These are phyloP conservation scores for Rhineura floridana DNA, from an alignment of 2,113 vertebrate species.

Conservation along the genomic window DNA sequence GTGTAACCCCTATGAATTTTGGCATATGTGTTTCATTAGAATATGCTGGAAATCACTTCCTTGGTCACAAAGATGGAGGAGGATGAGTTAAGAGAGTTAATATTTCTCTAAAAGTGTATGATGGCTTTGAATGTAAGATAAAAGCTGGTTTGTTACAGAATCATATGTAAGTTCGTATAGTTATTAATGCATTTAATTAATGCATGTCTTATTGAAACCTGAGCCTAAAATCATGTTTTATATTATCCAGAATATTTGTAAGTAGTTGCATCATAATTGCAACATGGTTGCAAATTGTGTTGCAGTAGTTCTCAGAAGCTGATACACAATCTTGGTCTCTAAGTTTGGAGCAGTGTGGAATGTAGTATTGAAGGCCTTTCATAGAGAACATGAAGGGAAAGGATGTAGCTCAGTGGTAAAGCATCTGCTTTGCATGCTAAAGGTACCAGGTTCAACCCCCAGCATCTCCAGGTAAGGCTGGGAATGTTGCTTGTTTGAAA, in stretches of 20 bases:
- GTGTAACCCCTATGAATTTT: slow-evolving; percentile 16
- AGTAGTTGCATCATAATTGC: neutral
- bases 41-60: neutral
- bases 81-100: neutral
- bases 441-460: too few species aligned
- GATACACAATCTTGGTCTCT: slow-evolving; percentile 28
- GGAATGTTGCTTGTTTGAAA: too few species aligned
- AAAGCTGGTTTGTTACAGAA: neutral
- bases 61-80: neutral
- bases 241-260: neutral
- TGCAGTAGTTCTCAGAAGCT: slow-evolving; percentile 18
- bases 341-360: slow-evolving; percentile 23
- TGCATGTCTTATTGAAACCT: slow-evolving; percentile 1
- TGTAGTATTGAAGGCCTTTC: slow-evolving; percentile 6
- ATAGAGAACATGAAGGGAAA: neutral
- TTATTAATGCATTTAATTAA: neutral
- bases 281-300: slow-evolving; percentile 22
- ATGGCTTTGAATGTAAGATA: neutral
- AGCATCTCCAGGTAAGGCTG: too few species aligned
- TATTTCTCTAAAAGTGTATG: neutral
- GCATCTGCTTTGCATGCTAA: too few species aligned
- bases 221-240: neutral
- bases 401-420: too few species aligned
- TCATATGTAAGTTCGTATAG: neutral
- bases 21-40: neutral